Conservation (phyloP, 2,888 invertebrate species). For the Amaurobius ferox region DNA sequence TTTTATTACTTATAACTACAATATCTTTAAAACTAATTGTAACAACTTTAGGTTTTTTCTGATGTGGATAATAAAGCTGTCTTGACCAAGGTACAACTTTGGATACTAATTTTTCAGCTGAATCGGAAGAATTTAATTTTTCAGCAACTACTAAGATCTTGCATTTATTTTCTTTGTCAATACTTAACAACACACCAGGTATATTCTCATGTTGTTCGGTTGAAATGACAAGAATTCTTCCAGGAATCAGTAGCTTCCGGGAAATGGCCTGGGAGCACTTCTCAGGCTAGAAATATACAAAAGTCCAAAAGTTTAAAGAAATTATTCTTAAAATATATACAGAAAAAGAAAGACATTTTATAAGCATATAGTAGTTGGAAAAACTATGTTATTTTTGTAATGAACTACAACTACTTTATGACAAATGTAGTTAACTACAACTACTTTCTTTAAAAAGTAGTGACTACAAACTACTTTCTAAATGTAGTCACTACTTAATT, state of each 20-base stretch:
- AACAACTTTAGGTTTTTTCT: conserved; percentile 42
- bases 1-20: conserved; percentile 83
- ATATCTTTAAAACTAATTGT: conserved; percentile 80
- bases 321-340: too few species aligned
- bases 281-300: conserved; percentile 27
- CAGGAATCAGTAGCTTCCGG: conserved; percentile 29
- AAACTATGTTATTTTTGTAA: too few species aligned
- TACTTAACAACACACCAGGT: conserved; percentile 35
- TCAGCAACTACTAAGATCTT: conserved; percentile 54
- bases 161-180: conserved; percentile 75
- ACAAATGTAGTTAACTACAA: too few species aligned
- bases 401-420: too few species aligned
- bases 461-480: too few species aligned
- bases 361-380: too few species aligned
- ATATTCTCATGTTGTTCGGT: conserved; percentile 25
- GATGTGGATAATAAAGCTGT: conserved; percentile 49
- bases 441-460: too few species aligned
- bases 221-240: conserved; percentile 39
- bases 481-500: too few species aligned
- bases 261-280: conserved; percentile 31
- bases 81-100: conserved; percentile 42
- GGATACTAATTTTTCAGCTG: neutral
- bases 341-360: too few species aligned
- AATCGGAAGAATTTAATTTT: neutral
- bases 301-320: too few species aligned